phyloP scores from a whole-genome alignment of 1,140 invertebrate species.

The Drosophila micromelanica region DNA sequence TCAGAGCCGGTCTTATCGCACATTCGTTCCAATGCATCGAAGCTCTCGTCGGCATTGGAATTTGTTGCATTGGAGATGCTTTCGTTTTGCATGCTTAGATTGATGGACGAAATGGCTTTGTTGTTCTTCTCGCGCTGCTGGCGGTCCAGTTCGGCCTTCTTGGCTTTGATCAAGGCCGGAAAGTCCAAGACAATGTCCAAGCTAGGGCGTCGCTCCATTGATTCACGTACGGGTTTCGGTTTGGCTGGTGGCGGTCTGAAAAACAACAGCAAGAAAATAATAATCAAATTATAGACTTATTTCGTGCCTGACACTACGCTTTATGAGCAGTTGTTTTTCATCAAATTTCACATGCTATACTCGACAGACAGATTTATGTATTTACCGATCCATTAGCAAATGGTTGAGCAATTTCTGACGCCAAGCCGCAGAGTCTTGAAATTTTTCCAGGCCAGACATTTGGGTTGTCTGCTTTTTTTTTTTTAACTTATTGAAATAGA shows the following conservation, averaged over 20 bases:
- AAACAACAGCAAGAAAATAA: conserved; percentile 10
- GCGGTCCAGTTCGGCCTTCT: conserved; percentile 1
- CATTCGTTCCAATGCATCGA: conserved; percentile 72
- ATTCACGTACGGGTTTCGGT: conserved; percentile 16
- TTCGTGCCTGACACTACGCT: conserved; percentile 16
- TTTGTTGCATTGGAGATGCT: conserved; percentile 7
- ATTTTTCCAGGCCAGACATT: conserved; percentile 76
- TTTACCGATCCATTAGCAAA: conserved; percentile 77
- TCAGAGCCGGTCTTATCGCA: conserved; percentile 79
- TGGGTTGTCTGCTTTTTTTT: conserved; percentile 19
- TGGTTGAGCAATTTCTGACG: conserved; percentile 64
- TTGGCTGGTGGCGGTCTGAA: conserved; percentile 7
- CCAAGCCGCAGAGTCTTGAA: conserved; percentile 74
- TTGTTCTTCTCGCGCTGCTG: conserved; percentile 3
- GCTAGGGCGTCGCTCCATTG: conserved; percentile 49
- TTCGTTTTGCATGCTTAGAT: not conserved
- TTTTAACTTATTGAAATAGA: conserved; percentile 1
- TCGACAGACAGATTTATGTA: conserved; percentile 32
- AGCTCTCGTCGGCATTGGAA: conserved; percentile 60
- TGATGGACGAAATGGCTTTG: not conserved
- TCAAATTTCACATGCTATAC: conserved; percentile 2
- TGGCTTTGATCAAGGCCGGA: conserved; percentile 25
- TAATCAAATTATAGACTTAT: not conserved
- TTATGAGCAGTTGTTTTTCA: conserved; percentile 1
- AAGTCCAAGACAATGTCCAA: conserved; percentile 51